Evolutionary conservation across 1,140 invertebrate genomes (phyloP).

Genomic region (Drosophila orena): DNA sequence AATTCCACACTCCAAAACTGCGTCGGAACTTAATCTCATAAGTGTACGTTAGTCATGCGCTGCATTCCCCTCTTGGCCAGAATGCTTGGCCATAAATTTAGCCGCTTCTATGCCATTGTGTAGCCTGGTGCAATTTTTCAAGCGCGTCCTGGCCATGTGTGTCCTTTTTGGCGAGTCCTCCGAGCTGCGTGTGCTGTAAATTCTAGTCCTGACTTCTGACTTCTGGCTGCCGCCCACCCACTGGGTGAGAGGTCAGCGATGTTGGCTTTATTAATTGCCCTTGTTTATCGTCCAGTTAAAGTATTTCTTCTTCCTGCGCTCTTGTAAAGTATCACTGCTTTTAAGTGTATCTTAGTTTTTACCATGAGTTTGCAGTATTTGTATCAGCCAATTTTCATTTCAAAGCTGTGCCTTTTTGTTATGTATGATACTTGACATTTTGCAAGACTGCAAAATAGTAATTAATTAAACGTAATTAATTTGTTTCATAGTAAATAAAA

Average conservation of each 20-base stretch:
- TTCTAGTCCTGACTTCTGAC: constrained; percentile 27
- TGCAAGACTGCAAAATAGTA: too few relatives aligned
- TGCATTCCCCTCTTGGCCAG: constrained; percentile 52
- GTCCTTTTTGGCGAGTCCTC: constrained; percentile 30
- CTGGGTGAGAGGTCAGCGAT: constrained; percentile 58
- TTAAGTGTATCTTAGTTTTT: not conserved
- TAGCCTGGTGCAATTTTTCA: constrained; percentile 70
- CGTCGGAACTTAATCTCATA: constrained; percentile 65
- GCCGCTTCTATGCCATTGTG: constrained; percentile 57
- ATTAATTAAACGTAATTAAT: too few relatives aligned
- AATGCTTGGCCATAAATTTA: constrained; percentile 77
- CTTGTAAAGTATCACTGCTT: not conserved
- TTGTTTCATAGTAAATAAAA: not conserved
- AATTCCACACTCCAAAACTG: constrained; percentile 3
- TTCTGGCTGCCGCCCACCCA: not conserved
- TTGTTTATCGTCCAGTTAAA: constrained; percentile 77
- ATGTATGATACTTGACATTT: too few relatives aligned
- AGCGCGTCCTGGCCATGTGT: constrained; percentile 59
- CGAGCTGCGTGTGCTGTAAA: constrained; percentile 60
- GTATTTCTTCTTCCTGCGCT: constrained; percentile 23
- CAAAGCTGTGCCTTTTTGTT: too few relatives aligned
- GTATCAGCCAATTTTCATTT: too few relatives aligned
- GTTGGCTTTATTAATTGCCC: constrained; percentile 77
- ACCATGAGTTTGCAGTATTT: not conserved
- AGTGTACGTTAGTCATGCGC: constrained; percentile 80